Percentiles rank a stretch among this genome's conserved stretches.
Evolutionary conservation across 2,888 invertebrate species (phyloP).

Genomic region (Ormyrus rosae): DNA sequence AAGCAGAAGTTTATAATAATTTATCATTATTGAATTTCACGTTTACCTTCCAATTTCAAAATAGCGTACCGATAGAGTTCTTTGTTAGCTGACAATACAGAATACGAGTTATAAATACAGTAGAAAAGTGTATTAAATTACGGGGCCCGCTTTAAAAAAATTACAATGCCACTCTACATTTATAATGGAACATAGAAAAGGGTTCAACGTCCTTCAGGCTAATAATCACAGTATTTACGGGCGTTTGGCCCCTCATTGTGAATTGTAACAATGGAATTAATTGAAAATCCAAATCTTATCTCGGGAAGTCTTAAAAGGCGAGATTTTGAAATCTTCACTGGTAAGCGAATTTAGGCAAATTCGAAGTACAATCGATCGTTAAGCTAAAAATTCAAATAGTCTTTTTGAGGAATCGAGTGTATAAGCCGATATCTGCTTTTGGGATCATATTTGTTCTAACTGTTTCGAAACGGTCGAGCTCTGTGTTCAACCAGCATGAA

Average conservation of each 20-base stretch:
- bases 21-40: conserved; percentile 35
- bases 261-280: neutral
- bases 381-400: neutral
- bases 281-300: neutral
- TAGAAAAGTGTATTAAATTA: conserved; percentile 46
- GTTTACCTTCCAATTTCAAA: conserved; percentile 32
- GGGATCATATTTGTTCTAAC: too few relatives aligned
- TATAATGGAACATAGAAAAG: neutral
- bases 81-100: conserved; percentile 28
- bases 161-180: conserved; percentile 5
- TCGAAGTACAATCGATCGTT: too few relatives aligned
- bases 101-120: neutral
- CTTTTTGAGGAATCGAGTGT: neutral
- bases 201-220: conserved; percentile 11
- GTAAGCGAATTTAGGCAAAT: neutral
- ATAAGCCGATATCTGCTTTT: too few relatives aligned
- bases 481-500: conserved; percentile 37
- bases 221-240: conserved; percentile 2
- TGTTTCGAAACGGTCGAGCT: neutral
- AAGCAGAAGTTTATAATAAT: conserved; percentile 36
- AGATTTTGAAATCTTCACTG: neutral
- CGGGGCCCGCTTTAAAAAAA: neutral
- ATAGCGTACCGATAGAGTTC: conserved; percentile 34
- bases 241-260: neutral
- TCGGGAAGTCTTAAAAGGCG: neutral